phyloP scores from a whole-genome alignment of 2,888 invertebrate species.

The Cinara cedri region DNA sequence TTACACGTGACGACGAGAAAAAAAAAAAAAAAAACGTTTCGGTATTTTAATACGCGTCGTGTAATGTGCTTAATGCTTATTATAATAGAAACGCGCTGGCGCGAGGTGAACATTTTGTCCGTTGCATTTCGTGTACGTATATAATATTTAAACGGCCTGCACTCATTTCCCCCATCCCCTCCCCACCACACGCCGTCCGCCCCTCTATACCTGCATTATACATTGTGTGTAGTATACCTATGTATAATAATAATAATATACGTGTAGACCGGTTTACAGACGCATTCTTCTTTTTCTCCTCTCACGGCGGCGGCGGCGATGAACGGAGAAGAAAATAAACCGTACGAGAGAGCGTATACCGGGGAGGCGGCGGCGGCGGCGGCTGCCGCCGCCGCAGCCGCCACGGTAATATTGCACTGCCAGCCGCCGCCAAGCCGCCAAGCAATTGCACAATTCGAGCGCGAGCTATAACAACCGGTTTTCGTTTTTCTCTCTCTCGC shows the following conservation, averaged over 20 bases:
- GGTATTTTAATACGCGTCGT: too few species aligned
- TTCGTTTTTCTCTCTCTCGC: slow-evolving; percentile 10
- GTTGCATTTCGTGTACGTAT: slow-evolving; percentile 26
- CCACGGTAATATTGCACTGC: slow-evolving; percentile 53
- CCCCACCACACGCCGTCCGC: too few species aligned
- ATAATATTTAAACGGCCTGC: slow-evolving; percentile 36
- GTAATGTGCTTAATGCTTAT: too few species aligned
- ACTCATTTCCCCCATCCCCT: slow-evolving; percentile 43
- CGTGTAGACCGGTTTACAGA: slow-evolving; percentile 44
- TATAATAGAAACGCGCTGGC: slow-evolving; percentile 22
- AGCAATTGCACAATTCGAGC: slow-evolving; percentile 49
- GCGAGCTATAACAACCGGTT: slow-evolving; percentile 47
- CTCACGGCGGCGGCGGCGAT: slow-evolving; percentile 21
- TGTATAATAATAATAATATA: not conserved
- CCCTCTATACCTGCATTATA: not conserved
- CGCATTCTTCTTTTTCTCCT: slow-evolving; percentile 53
- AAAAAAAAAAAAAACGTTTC: too few species aligned
- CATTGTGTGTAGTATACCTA: not conserved
- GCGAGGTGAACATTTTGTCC: slow-evolving; percentile 11
- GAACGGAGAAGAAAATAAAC: slow-evolving; percentile 39
- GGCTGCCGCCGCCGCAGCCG: not conserved
- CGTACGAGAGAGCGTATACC: slow-evolving; percentile 4
- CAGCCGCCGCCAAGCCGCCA: not conserved
- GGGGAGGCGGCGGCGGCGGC: slow-evolving; percentile 3
- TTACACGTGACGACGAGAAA: not conserved